phyloP scores from a whole-genome alignment of 2,797 vertebrate genomes.

The Poeciliopsis gracilis region DNA sequence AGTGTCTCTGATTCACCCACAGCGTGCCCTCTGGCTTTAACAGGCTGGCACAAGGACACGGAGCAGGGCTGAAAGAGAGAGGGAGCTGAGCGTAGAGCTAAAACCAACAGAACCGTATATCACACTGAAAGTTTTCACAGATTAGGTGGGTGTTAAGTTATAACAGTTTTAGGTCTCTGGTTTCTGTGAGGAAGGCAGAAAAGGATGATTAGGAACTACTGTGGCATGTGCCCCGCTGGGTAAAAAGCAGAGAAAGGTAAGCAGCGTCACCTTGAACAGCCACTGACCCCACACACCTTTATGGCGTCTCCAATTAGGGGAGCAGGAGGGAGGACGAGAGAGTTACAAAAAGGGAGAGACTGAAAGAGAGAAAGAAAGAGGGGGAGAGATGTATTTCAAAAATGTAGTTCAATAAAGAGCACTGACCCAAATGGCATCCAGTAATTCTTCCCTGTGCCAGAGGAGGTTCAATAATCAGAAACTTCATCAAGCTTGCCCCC shows the following conservation, averaged over 20 bases:
- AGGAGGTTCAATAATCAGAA: constrained; percentile 75
- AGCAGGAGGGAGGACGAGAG: constrained; percentile 63
- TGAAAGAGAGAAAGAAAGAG: constrained; percentile 62
- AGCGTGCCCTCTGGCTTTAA: constrained; percentile 74
- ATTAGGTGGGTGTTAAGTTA: constrained; percentile 24
- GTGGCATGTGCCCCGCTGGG: constrained; percentile 50
- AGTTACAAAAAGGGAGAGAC: constrained; percentile 61
- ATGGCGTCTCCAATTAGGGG: constrained; percentile 79
- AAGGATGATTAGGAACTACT: constrained; percentile 24
- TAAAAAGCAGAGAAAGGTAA: constrained; percentile 55
- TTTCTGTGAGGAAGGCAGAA: constrained; percentile 51
- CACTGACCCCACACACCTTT: constrained; percentile 81
- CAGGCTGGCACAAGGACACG: constrained; percentile 73
- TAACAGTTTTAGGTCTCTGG: constrained; percentile 26
- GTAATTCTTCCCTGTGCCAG: constrained; percentile 73
- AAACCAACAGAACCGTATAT: constrained; percentile 38
- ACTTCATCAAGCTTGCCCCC: constrained; percentile 72
- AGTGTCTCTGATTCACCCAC: constrained; percentile 65
- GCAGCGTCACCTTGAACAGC: constrained; percentile 81
- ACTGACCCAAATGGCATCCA: constrained; percentile 81
- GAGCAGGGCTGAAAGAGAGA: constrained; percentile 48
- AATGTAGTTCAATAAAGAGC: constrained; percentile 81
- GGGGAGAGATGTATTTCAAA: constrained; percentile 77
- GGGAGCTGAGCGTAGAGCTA: constrained; percentile 28
- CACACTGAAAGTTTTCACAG: constrained; percentile 39